These are phyloP conservation scores for Hiodon tergisus DNA, from an alignment of 2,113 vertebrate genomes.

Conservation along the genomic window DNA sequence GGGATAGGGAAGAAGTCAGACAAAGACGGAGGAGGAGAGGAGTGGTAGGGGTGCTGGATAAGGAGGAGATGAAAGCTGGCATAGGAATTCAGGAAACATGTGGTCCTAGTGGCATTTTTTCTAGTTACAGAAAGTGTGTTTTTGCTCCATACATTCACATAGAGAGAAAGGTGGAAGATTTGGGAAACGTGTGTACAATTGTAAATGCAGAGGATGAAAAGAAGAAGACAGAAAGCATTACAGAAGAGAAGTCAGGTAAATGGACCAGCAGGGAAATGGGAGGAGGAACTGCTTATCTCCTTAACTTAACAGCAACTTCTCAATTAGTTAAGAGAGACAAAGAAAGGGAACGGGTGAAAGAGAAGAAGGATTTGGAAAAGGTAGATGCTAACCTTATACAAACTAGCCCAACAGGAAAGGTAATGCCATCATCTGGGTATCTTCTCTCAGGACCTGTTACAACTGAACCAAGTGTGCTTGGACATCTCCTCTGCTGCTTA, in stretches of 20 bases:
- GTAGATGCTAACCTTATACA: conserved; percentile 51
- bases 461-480: conserved; percentile 80
- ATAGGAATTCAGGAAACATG: conserved; percentile 31
- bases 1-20: conserved; percentile 48
- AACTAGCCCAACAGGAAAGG: conserved; percentile 81
- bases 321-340: conserved; percentile 57
- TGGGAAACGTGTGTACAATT: conserved; percentile 87
- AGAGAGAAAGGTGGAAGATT: conserved; percentile 84
- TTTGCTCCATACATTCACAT: conserved; percentile 94
- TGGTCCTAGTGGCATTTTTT: conserved; percentile 31
- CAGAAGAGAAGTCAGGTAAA: conserved; percentile 64
- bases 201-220: conserved; percentile 88
- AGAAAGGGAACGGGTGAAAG: conserved; percentile 45
- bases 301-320: conserved; percentile 48
- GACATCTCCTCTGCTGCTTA: conserved; percentile 89
- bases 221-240: conserved; percentile 52
- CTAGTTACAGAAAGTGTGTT: conserved; percentile 51
- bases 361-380: conserved; percentile 53
- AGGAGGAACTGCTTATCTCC: conserved; percentile 43
- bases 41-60: conserved; percentile 35
- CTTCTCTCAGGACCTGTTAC: conserved; percentile 86
- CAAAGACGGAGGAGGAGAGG: conserved; percentile 58
- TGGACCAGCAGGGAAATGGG: conserved; percentile 47
- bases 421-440: conserved; percentile 80
- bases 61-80: conserved; percentile 51